These are phyloP conservation scores for Austrolebias charrua DNA, from an alignment of 2,797 vertebrate genomes.

Conservation along the genomic window DNA sequence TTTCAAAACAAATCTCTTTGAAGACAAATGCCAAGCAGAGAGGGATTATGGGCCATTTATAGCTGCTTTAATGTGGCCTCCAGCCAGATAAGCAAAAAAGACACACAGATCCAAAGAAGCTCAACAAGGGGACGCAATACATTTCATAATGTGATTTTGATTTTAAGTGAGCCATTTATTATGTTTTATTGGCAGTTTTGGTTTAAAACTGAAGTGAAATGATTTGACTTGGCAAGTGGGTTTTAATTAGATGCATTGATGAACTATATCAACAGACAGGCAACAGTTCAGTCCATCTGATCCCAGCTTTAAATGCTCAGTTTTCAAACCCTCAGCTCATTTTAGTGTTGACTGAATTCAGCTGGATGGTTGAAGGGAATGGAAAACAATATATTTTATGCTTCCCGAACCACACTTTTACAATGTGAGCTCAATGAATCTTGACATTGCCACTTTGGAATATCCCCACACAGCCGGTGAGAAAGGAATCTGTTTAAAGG, in stretches of 20 bases:
- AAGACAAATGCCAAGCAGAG: constrained; percentile 63
- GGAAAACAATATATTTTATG: background rate
- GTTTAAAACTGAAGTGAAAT: constrained; percentile 21
- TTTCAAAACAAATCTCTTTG: constrained; percentile 64
- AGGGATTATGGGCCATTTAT: constrained; percentile 62
- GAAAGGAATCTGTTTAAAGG: too few relatives aligned
- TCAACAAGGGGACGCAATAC: constrained; percentile 12
- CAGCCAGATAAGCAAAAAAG: constrained; percentile 43
- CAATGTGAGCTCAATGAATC: too few relatives aligned
- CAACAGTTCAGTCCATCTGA: constrained; percentile 25
- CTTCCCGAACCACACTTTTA: too few relatives aligned
- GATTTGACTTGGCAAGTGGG: constrained; percentile 24
- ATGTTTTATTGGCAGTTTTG: background rate
- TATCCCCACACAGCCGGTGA: too few relatives aligned
- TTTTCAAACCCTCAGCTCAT: constrained; percentile 39
- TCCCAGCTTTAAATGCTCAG: constrained; percentile 34
- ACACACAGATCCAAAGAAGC: constrained; percentile 3
- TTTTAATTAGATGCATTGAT: constrained; percentile 27
- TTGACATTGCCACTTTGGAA: too few relatives aligned
- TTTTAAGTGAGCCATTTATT: background rate
- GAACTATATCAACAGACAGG: constrained; percentile 27
- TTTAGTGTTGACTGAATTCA: constrained; percentile 28
- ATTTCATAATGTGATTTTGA: background rate
- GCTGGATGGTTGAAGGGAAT: constrained; percentile 1
- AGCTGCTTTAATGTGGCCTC: constrained; percentile 47